Evolutionary conservation across 2,113 vertebrate genomes (phyloP).

Genomic region (Oncorhynchus tshawytscha): DNA sequence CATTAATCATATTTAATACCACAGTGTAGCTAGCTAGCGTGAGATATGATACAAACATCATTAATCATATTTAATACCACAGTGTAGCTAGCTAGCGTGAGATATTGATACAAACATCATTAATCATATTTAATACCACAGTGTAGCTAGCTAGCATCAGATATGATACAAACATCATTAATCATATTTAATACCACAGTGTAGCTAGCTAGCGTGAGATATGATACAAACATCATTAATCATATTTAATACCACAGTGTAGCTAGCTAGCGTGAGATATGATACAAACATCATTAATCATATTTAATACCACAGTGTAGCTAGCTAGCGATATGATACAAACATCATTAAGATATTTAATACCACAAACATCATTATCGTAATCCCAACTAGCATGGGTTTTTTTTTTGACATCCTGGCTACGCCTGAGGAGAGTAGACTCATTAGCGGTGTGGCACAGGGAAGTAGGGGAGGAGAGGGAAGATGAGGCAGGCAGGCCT

Average conservation of each 20-base stretch:
- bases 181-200: constrained; percentile 30
- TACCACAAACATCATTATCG: constrained; percentile 42
- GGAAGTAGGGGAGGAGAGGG: background rate
- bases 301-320: constrained; percentile 44
- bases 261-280: too few species aligned
- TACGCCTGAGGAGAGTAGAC: constrained; percentile 29
- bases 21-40: too few species aligned
- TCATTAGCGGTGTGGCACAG: background rate
- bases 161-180: too few species aligned
- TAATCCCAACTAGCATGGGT: too few species aligned
- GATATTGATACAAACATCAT: constrained; percentile 49
- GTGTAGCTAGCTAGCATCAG: background rate
- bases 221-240: constrained; percentile 49
- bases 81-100: constrained; percentile 6
- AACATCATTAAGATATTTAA: constrained; percentile 32
- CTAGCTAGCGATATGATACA: constrained; percentile 39
- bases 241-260: too few species aligned
- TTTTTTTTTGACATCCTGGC: constrained; percentile 39
- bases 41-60: constrained; percentile 30
- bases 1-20: too few species aligned
- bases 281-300: too few species aligned
- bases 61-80: constrained; percentile 50
- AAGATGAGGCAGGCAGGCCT: constrained; percentile 56
- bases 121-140: constrained; percentile 46
- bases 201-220: constrained; percentile 10